Evolutionary conservation across 2,797 vertebrate species (phyloP), one percentile per base, ranked within the genome.

Genomic region (Salarias fasciatus): DNA sequence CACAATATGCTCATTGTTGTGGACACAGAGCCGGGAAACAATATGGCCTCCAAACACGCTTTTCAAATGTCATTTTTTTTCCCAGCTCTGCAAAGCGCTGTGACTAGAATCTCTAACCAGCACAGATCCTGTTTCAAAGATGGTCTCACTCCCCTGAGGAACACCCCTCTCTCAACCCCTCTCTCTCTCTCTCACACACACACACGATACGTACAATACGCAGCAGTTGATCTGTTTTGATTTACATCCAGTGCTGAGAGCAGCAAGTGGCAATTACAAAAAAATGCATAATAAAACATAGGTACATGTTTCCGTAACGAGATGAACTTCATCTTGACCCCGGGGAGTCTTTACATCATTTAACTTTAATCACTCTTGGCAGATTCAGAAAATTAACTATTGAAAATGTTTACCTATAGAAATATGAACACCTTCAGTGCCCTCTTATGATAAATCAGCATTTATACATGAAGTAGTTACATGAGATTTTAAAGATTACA

Each of bases 211-310:
- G 29, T 42, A 64, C 57, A 56, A 53, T 33, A 60, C 49, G 60
- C 53, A 62, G 56, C 62, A 36, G 52, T 56, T 72, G 47, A 66
- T 52, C 47, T 63, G 41, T 53, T n/a, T 24, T 57, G 69, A 61
- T 48, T 78, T 70, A 47, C 60, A 68, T 53, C 38, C 36, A 13
- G 54, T 36, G 59, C 8, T 6, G 15, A 55, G 13, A 38, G 12
- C 10, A 48, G 2, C 61, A 61, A 69, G 63, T 50, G 11, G 18
- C 43, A 44, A 52, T 11, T n/a, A n/a, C n/a, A n/a, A n/a, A 54
- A 63, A 59, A 67, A 68, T 65, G 73, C 72, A 79, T 86, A 75
- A 59, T 83, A 75, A 87, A 86, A 75, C 72, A 67, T 42, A 75
- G 40, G 58, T 45, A 67, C 76, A 61, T 75, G 70, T 82, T 75